Percentiles rank a stretch among this genome's conserved stretches.
Evolutionary conservation across 2,113 vertebrate genomes (phyloP).

Genomic region (Neolamprologus tretocephalus): DNA sequence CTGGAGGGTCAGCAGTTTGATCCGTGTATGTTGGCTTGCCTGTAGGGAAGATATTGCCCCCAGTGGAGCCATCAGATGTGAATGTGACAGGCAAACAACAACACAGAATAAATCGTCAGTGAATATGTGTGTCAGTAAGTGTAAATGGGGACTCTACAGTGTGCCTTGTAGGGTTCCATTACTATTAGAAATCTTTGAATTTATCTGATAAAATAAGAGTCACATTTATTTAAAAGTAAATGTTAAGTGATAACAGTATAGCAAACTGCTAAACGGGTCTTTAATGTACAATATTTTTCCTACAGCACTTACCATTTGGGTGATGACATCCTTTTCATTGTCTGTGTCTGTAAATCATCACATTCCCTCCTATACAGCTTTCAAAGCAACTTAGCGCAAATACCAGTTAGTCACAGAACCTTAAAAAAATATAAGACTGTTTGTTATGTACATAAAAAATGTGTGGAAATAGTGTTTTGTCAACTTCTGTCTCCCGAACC

Average conservation of each 20-base stretch:
- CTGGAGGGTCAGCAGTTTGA: background rate
- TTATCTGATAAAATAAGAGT: background rate
- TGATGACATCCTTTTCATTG: background rate
- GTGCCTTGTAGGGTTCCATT: background rate
- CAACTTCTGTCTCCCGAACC: background rate
- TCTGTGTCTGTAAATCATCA: background rate
- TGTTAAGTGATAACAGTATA: background rate
- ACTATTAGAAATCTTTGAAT: background rate
- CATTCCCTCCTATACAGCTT: background rate
- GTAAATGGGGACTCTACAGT: background rate
- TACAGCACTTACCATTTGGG: background rate
- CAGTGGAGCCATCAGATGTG: background rate
- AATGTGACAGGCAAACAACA: background rate
- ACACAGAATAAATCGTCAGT: background rate
- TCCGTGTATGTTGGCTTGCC: background rate
- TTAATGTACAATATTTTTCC: background rate
- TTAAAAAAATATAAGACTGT: background rate
- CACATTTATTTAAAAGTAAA: background rate
- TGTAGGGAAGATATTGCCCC: background rate
- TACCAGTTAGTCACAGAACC: background rate
- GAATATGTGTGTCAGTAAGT: background rate
- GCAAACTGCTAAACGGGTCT: background rate
- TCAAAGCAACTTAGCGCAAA: background rate
- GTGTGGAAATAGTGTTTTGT: background rate
- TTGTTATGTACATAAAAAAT: background rate